phyloP scores from a whole-genome alignment of 2,113 vertebrate species.

The Morphnarchus princeps region DNA sequence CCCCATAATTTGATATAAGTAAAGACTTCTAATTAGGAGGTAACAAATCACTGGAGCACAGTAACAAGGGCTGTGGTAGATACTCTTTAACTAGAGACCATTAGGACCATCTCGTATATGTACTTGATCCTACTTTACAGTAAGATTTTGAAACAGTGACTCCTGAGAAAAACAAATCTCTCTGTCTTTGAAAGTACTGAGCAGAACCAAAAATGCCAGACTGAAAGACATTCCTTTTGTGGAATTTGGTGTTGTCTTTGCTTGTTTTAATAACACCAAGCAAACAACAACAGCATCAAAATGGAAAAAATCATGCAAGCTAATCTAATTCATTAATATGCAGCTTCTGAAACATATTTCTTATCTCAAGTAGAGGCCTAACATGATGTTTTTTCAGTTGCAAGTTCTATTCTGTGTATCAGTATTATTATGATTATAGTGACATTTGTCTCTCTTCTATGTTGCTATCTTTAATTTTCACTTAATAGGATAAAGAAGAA shows the following conservation, averaged over 20 bases:
- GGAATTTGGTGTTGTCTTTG: not conserved
- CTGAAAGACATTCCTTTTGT: not conserved
- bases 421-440: not conserved
- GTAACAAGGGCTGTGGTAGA: not conserved
- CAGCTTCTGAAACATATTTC: not conserved
- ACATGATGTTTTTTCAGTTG: not conserved
- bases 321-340: not conserved
- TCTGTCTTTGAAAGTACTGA: not conserved
- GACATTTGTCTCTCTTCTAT: not conserved
- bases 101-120: fast-evolving
- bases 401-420: not conserved
- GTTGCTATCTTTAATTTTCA: not conserved
- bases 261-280: not conserved
- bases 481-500: not conserved
- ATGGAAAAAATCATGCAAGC: not conserved
- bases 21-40: not conserved
- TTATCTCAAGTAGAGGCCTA: not conserved
- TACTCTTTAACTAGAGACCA: not conserved
- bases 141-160: not conserved
- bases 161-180: not conserved
- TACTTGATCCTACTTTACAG: not conserved
- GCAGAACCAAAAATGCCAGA: not conserved
- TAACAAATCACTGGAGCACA: not conserved
- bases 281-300: not conserved
- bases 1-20: not conserved